Percentiles rank a stretch among this genome's conserved stretches.
Evolutionary conservation across 2,797 vertebrate genomes (phyloP).

Genomic region (Enteromius radiatus): DNA sequence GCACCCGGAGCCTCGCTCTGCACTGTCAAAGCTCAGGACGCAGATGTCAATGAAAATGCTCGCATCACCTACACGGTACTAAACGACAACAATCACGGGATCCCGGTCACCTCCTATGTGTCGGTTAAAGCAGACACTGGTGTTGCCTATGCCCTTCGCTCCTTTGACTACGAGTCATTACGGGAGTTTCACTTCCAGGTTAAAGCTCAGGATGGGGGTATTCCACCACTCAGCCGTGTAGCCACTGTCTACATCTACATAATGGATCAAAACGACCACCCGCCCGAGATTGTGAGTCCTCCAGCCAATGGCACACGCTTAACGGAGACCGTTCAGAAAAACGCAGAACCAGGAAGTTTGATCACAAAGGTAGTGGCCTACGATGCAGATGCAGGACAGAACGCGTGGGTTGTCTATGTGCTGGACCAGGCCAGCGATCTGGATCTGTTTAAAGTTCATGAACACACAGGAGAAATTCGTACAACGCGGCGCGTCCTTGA

Average conservation of each 20-base stretch:
- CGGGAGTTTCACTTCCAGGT: slow-evolving; percentile 94
- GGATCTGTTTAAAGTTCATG: slow-evolving; percentile 91
- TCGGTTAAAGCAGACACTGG: slow-evolving; percentile 91
- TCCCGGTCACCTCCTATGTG: slow-evolving; percentile 90
- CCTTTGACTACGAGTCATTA: slow-evolving; percentile 95
- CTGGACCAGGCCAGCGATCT: slow-evolving; percentile 87
- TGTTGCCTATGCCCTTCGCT: slow-evolving; percentile 89
- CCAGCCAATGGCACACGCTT: slow-evolving; percentile 87
- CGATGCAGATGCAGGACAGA: slow-evolving; percentile 93
- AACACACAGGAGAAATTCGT: slow-evolving; percentile 93
- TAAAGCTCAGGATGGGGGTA: slow-evolving; percentile 92
- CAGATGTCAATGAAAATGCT: slow-evolving; percentile 90
- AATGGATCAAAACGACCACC: slow-evolving; percentile 93
- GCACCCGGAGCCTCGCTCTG: slow-evolving; percentile 87
- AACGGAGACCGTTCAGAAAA: slow-evolving; percentile 90
- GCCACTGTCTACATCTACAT: slow-evolving; percentile 92
- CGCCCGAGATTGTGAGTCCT: slow-evolving; percentile 91
- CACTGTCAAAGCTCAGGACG: slow-evolving; percentile 90
- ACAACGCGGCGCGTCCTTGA: slow-evolving; percentile 91
- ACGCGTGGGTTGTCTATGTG: slow-evolving; percentile 91
- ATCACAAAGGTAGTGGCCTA: slow-evolving; percentile 97
- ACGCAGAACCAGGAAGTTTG: slow-evolving; percentile 87
- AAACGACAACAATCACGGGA: slow-evolving; percentile 92
- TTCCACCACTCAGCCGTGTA: slow-evolving; percentile 89
- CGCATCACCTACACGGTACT: slow-evolving; percentile 92